Base-by-base conservation (phyloP, 1,140 invertebrate species). In the Conus betulinus region DNA sequence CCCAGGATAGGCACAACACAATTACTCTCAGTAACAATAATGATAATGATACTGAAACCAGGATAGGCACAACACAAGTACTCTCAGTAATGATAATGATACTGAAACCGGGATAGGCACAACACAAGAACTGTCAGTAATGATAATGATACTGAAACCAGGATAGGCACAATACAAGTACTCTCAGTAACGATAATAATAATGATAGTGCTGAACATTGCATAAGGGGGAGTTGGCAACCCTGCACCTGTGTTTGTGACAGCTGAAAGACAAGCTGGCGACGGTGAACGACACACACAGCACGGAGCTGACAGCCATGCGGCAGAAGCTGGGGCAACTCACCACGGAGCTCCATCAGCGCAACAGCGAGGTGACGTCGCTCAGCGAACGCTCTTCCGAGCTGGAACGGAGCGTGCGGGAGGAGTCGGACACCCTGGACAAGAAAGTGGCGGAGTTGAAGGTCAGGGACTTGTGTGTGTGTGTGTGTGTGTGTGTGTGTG, bases 291-390 rank as follows among this genome's bases (percentile, higher is more conserved):
- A 89, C 23, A 60, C 81, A 10, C 91, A 92, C 84, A 53, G 79
- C 17, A 85, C 88, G 23, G 90, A 93, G 78, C 78, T 92, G 3
- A 87, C 88, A 23, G 91, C 89, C 5, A 88, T 93, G 91, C 89
- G 88, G 81, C 5, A 83, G n/a, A 89, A 91, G 83, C 84, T 92
- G 57, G 85, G 87, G 20, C 87, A 90, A 67, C 84, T 91, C 63
- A 90, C 90, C 8, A 89, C 88, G n/a, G 92, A 92, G 63, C 87
- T 93, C 23, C 90, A 93, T 78, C 89, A 91, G 74, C 87, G 91
- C 17, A 90, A 87, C 67, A 74, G 86, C 17, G 55, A 90, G 10
- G 81, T 92, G 63, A 84, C 90, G n/a, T 78, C 81, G 0, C 57
- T 93, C 5, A 91, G 87, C 87, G 90, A 93, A 23, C 87, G 90